Evolutionary conservation across 2,888 invertebrate genomes (phyloP), one percentile per base, ranked within the genome.

Genomic region (Rhorus exstirpatorius): DNA sequence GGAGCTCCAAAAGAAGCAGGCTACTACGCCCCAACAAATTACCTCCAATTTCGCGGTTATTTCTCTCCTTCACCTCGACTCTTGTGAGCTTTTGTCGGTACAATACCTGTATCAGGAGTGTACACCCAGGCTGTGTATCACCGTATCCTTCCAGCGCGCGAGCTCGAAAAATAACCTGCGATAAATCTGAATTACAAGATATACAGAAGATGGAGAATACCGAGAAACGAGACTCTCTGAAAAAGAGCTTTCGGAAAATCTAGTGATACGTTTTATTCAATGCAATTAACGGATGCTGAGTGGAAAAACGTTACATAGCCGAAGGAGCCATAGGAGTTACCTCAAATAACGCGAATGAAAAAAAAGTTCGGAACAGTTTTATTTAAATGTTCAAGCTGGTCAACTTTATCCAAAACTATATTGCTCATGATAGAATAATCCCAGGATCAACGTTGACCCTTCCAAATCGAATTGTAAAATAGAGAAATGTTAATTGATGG

Each of bases 111-210:
- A 90, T 91, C 91, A 90, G 88, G 87, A 84, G 85, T 65, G 31
- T 61, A 65, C 63, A 70, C 70, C 10, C 10, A n/a, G 55, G 41
- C 68, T 68, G 24, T 58, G 26, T 38, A 79, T 46, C 49, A 44
- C 41, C 60, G 26, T 79, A 63, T 68, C 61, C 31, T 41, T 86
- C 83, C 87, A 81, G 60, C 76, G 79, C 14, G 55, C 49, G 67
- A 58, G 88, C 89, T 88, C 55, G 51, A 58, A 26, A 60, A 88
- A 89, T 88, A 89, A 85, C 86, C 81, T 82, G 87, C 89, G 87
- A 92, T 92, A 92, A 91, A 92, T 92, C 89, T 90, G 90, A 88
- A 92, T 92, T 91, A 91, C 87, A 82, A 79, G 83, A 44, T 58
- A 67, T 44, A 53, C 83, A 71, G 49, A 55, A 24, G 63, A 38